Base-by-base conservation (phyloP, 2,797 vertebrate genomes). In the Melanotaenia maccullochi region DNA sequence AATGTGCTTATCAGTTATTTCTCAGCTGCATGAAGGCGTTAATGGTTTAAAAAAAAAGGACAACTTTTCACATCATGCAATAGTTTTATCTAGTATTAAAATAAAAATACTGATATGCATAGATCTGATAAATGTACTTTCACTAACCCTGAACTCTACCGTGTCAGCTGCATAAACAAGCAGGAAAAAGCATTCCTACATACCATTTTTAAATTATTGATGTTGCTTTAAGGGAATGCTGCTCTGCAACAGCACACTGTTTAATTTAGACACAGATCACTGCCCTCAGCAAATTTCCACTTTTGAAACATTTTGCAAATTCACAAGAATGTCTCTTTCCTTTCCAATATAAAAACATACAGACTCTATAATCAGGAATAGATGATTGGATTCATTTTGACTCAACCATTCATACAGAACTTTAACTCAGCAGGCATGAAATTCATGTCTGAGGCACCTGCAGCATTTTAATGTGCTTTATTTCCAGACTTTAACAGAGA, bases 361-460 rank as follows among this genome's bases (percentile, higher is more conserved):
- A 51, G 40, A 68, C 9, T 58, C 33, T 65, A 65, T 76, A 70
- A 76, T 42, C n/a, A 20, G 28, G 32, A 70, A 56, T 65, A 73
- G 40, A 35, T 54, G 36, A 67, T 40, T 59, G 69, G 74, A 79
- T 83, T 76, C 28, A 79, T 82, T 83, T 63, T 68, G 33, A 71
- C 68, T 76, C 14, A 3, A 28, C n/a, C n/a, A n/a, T 76, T 82
- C 71, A 71, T 33, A 62, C 61, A 67, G 60, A 78, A 70, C 76
- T 66, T 51, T 32, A 62, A 51, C 57, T 78, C 85, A 85, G 67
- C 70, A 56, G 65, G 81, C 76, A 63, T 84, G 82, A 84, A 86
- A 87, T 80, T 75, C 76, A 68, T 56, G 61, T 78, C 82, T 64
- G 71, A 73, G 61, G 76, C 62, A 60, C 60, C 36, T 42, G 24